Percentiles rank a stretch among this genome's conserved stretches.
Conservation (phyloP, 2,888 invertebrate species). For the Dasysyrphus tricinctus region DNA sequence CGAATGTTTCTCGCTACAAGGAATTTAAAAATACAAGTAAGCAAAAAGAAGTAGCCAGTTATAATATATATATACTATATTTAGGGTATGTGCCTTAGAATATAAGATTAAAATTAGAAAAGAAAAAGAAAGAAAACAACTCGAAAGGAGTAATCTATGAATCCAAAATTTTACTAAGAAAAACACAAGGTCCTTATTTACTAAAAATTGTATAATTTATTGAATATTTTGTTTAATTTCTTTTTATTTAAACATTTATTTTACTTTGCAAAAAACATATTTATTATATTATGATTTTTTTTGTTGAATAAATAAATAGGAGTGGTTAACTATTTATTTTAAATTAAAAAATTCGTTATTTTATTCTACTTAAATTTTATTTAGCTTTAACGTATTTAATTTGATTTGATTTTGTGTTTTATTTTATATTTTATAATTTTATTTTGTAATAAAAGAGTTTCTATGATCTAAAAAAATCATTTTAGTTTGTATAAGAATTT, state of each 20-base stretch:
- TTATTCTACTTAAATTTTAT: background rate
- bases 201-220: background rate
- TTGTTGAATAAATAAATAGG: slow-evolving; percentile 4
- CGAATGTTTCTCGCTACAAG: slow-evolving; percentile 46
- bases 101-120: slow-evolving; percentile 39
- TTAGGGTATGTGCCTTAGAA: slow-evolving; percentile 68
- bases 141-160: background rate
- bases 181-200: background rate
- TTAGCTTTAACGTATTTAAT: background rate
- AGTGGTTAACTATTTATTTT: slow-evolving; percentile 8
- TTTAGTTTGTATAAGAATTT: background rate
- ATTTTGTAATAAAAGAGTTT: background rate
- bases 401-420: background rate
- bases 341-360: background rate
- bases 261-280: no score
- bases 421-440: background rate
- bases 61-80: slow-evolving; percentile 1
- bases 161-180: background rate
- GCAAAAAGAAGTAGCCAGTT: background rate
- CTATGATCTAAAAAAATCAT: no score
- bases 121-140: background rate
- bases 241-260: background rate
- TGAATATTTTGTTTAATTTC: background rate
- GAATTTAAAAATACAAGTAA: slow-evolving; percentile 18
- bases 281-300: background rate